These are phyloP conservation scores for Nesoenas mayeri DNA, from an alignment of 2,113 vertebrate species.

Conservation along the genomic window DNA sequence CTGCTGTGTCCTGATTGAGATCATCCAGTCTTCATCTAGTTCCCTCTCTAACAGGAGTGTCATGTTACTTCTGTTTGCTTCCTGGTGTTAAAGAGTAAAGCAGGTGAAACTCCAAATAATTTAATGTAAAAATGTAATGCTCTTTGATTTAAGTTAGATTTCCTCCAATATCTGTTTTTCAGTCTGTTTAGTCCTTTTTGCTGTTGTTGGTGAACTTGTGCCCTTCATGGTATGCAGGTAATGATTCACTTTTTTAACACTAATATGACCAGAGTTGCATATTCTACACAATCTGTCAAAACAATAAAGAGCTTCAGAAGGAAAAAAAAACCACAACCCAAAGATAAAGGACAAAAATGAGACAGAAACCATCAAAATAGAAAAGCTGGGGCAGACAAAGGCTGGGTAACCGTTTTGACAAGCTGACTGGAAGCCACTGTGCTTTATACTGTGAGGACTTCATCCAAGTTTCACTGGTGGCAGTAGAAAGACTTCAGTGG, in stretches of 20 bases:
- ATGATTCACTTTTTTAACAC: not conserved
- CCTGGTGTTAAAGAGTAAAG: not conserved
- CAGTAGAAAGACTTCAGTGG: slow-evolving; percentile 14
- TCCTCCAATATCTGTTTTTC: not conserved
- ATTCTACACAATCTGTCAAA: not conserved
- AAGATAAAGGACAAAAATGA: not conserved
- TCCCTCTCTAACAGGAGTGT: not conserved
- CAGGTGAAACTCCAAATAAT: not conserved
- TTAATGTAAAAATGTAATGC: not conserved
- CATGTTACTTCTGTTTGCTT: not conserved
- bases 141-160: not conserved
- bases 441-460: not conserved
- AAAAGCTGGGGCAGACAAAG: not conserved
- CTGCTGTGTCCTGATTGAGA: not conserved
- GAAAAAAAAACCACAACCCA: not conserved
- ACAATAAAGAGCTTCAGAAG: not conserved
- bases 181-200: not conserved
- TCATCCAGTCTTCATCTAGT: not conserved
- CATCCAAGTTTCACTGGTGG: slow-evolving; percentile 2
- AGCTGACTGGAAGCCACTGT: slow-evolving; percentile 24
- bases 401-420: not conserved
- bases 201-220: not conserved
- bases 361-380: not conserved
- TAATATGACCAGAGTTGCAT: not conserved
- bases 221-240: not conserved